Evolutionary conservation across 1,140 invertebrate genomes (phyloP).

Genomic region (Whitmania pigra): DNA sequence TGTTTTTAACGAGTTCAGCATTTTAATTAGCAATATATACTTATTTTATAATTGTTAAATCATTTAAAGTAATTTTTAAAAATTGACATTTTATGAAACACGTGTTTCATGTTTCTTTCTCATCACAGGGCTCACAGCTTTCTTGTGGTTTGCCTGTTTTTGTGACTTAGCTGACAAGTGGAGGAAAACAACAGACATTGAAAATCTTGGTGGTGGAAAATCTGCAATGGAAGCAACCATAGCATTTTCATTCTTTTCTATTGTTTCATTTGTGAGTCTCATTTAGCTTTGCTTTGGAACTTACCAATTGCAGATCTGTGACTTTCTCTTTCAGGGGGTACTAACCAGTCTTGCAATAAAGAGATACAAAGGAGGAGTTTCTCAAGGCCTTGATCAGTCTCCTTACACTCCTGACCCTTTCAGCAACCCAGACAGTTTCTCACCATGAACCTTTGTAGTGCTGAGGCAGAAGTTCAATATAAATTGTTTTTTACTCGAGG

Average conservation of each 20-base stretch:
- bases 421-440: constrained; percentile 3
- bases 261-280: neutral
- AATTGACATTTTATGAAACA: no score
- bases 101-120: neutral
- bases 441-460: neutral
- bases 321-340: neutral
- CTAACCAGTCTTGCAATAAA: neutral
- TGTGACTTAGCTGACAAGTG: constrained; percentile 4
- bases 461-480: no score
- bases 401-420: constrained; percentile 5
- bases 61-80: neutral
- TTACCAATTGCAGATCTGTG: neutral
- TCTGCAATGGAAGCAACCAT: constrained; percentile 1
- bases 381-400: neutral
- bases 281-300: neutral
- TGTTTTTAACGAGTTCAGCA: no score
- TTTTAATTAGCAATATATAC: no score
- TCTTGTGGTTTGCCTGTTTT: constrained; percentile 5
- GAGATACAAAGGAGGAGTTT: neutral
- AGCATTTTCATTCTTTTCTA: constrained; percentile 13
- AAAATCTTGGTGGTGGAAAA: neutral
- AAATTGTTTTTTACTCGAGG: neutral
- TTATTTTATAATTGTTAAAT: neutral
- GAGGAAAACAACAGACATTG: neutral
- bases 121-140: neutral